phyloP scores from a whole-genome alignment of 2,113 vertebrate genomes.

The Arenaria interpres region DNA sequence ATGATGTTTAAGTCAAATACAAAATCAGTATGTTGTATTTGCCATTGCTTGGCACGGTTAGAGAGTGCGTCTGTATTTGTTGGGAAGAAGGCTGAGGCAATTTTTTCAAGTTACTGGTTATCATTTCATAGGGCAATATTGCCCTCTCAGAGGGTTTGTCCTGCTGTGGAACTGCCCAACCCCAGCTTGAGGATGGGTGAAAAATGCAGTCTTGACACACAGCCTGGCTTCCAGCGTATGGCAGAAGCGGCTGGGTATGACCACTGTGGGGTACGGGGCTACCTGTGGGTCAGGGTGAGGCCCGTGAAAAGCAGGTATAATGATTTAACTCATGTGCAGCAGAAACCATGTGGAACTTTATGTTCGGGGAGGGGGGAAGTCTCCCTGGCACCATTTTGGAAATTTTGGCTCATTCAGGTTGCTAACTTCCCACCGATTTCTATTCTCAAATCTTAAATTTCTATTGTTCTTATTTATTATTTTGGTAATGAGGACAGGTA shows the following conservation, averaged over 20 bases:
- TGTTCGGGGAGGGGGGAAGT: too few relatives aligned
- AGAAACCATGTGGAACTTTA: not conserved
- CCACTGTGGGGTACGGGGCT: accelerated
- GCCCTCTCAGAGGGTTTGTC: not conserved
- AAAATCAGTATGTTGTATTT: accelerated
- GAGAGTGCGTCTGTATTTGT: not conserved
- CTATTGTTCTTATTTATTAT: not conserved
- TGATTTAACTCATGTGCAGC: not conserved
- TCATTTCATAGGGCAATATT: not conserved
- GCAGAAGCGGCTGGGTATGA: accelerated
- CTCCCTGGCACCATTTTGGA: not conserved
- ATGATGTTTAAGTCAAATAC: not conserved
- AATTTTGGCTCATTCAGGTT: not conserved
- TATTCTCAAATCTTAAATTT: not conserved
- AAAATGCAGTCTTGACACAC: not conserved
- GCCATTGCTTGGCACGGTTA: accelerated
- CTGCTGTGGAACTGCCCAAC: not conserved
- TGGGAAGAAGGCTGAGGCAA: not conserved
- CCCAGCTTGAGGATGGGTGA: not conserved
- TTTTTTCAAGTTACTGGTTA: not conserved
- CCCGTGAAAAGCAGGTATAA: not conserved
- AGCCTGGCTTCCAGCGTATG: not conserved
- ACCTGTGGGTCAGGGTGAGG: accelerated
- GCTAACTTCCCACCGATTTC: not conserved
- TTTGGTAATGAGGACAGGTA: not conserved